phyloP scores from a whole-genome alignment of 2,888 invertebrate genomes.

The Tyria jacobaeae region DNA sequence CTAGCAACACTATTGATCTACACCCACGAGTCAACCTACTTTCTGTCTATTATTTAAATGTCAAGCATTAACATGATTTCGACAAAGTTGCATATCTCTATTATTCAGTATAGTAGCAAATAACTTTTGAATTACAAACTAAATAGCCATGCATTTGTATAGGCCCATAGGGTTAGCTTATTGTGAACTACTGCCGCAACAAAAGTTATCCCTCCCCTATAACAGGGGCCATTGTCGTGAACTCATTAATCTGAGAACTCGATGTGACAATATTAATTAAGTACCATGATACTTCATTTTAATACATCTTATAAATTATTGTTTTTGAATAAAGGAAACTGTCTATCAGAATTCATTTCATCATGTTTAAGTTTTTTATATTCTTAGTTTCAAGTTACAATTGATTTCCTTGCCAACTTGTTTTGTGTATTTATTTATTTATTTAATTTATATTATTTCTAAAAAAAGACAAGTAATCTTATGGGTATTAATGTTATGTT shows the following conservation, averaged over 20 bases:
- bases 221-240: slow-evolving; percentile 16
- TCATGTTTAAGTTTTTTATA: no score
- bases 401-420: no score
- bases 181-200: slow-evolving; percentile 12
- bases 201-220: slow-evolving; percentile 17
- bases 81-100: slow-evolving; percentile 1
- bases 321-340: slow-evolving; percentile 4
- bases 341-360: not conserved
- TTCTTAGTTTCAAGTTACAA: no score
- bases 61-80: not conserved
- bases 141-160: slow-evolving; percentile 17
- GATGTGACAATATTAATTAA: slow-evolving; percentile 23
- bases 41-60: not conserved
- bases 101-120: slow-evolving; percentile 6
- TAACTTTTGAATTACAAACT: slow-evolving; percentile 18
- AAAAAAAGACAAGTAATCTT: no score
- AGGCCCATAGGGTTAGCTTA: slow-evolving; percentile 14
- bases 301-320: slow-evolving; percentile 10
- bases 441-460: no score
- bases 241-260: slow-evolving; percentile 24
- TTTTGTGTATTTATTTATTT: no score
- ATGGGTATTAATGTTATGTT: no score
- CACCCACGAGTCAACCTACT: not conserved
- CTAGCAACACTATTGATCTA: not conserved
- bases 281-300: slow-evolving; percentile 23